These are phyloP conservation scores for Brienomyrus longianalis DNA, from an alignment of 2,113 vertebrate genomes.

Conservation along the genomic window DNA sequence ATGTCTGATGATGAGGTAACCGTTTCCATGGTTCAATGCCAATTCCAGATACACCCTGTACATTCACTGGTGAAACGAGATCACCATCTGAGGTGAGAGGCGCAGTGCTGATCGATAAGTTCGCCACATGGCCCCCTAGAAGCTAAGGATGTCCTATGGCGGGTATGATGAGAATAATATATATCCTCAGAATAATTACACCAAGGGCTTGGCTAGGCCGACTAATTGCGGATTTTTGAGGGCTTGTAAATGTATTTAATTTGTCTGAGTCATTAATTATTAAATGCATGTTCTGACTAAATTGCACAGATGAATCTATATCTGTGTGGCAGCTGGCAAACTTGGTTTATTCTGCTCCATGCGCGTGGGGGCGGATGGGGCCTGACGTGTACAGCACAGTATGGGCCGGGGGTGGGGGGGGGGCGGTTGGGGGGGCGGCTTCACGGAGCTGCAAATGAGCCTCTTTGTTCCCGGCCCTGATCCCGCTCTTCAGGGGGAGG, in stretches of 20 bases:
- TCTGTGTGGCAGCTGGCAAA: slow-evolving; percentile 2
- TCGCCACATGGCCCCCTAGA: neutral
- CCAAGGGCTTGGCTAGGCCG: neutral
- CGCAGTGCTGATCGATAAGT: neutral
- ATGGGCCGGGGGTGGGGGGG: neutral
- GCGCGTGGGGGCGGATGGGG: neutral
- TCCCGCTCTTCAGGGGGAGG: neutral
- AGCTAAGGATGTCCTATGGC: neutral
- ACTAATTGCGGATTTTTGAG: neutral
- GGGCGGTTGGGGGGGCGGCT: no score
- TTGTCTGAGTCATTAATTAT: slow-evolving; percentile 5
- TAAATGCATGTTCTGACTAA: neutral
- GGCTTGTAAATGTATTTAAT: neutral
- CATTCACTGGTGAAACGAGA: neutral
- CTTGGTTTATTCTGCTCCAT: neutral
- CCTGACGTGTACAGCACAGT: neutral
- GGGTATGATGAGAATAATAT: neutral
- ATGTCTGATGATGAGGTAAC: neutral
- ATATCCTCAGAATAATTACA: neutral
- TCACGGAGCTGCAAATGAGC: neutral
- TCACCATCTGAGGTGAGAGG: neutral
- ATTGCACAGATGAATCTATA: slow-evolving; percentile 5
- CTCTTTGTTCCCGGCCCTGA: neutral
- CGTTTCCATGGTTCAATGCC: neutral
- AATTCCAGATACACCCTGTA: neutral